These are phyloP conservation scores for Micropterix aruncella DNA, from an alignment of 2,888 invertebrate species.

Conservation along the genomic window DNA sequence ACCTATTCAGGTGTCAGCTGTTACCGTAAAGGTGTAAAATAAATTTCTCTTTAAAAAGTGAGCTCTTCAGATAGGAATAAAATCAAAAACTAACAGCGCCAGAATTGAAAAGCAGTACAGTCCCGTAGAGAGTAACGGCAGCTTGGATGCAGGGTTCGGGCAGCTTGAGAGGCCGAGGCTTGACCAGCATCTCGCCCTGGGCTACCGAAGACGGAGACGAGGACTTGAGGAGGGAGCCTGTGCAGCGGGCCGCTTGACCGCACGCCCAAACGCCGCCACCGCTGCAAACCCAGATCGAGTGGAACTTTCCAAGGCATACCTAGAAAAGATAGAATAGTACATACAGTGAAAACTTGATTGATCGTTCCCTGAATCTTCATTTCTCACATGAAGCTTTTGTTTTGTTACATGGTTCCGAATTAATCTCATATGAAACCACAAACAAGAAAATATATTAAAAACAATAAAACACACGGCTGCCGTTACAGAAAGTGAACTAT, in stretches of 20 bases:
- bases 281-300: constrained; percentile 50
- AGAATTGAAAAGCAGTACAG: constrained; percentile 46
- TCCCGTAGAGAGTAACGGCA: constrained; percentile 52
- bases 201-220: constrained; percentile 38
- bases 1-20: too few relatives aligned
- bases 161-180: constrained; percentile 31
- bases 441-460: too few relatives aligned
- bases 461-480: too few relatives aligned
- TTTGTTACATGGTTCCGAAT: too few relatives aligned
- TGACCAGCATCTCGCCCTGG: constrained; percentile 17
- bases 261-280: constrained; percentile 50
- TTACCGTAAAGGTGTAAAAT: too few relatives aligned
- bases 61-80: too few relatives aligned
- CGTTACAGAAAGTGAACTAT: too few relatives aligned
- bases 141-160: constrained; percentile 32
- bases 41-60: not conserved
- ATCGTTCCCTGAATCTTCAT: too few relatives aligned
- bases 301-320: constrained; percentile 65
- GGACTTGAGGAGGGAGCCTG: constrained; percentile 58
- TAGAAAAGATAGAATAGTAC: constrained; percentile 17
- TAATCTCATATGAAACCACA: too few relatives aligned
- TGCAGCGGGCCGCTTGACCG: constrained; percentile 54
- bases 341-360: too few relatives aligned
- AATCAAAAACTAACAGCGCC: constrained; percentile 36
- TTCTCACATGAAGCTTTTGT: too few relatives aligned